phyloP scores from a whole-genome alignment of 2,888 invertebrate species.

The Diaprepes abbreviatus region DNA sequence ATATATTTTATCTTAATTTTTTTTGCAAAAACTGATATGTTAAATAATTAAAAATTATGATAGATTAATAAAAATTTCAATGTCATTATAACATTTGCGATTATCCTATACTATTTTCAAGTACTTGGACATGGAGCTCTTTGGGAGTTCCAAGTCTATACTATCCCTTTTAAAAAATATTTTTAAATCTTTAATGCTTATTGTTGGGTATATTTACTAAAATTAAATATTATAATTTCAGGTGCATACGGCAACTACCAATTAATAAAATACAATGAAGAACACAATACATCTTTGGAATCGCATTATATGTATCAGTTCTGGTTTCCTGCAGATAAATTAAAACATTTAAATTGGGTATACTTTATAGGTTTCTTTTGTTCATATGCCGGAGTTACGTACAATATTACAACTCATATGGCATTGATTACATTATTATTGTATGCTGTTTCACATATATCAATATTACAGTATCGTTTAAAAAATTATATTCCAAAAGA shows the following conservation, averaged over 20 bases:
- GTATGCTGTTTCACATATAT: not conserved
- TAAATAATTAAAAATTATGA: too few species aligned
- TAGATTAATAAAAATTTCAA: too few species aligned
- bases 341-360: slow-evolving; percentile 18
- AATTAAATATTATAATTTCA: not conserved
- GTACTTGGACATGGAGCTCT: too few species aligned
- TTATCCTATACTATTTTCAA: too few species aligned
- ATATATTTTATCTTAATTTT: too few species aligned
- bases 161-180: too few species aligned
- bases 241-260: slow-evolving; percentile 3
- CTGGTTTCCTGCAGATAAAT: slow-evolving; percentile 20
- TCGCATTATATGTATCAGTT: slow-evolving; percentile 31
- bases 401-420: slow-evolving; percentile 4
- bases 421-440: not conserved
- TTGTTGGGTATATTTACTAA: too few species aligned
- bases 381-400: slow-evolving; percentile 4
- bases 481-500: not conserved
- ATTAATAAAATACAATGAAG: slow-evolving; percentile 11
- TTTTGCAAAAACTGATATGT: too few species aligned
- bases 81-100: too few species aligned
- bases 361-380: slow-evolving; percentile 13
- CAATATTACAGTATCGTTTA: not conserved
- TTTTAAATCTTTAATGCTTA: too few species aligned
- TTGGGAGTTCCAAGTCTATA: too few species aligned
- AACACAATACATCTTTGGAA: slow-evolving; percentile 15